These are phyloP conservation scores for Drosophila merina DNA, from an alignment of 2,888 invertebrate species.

Conservation along the genomic window DNA sequence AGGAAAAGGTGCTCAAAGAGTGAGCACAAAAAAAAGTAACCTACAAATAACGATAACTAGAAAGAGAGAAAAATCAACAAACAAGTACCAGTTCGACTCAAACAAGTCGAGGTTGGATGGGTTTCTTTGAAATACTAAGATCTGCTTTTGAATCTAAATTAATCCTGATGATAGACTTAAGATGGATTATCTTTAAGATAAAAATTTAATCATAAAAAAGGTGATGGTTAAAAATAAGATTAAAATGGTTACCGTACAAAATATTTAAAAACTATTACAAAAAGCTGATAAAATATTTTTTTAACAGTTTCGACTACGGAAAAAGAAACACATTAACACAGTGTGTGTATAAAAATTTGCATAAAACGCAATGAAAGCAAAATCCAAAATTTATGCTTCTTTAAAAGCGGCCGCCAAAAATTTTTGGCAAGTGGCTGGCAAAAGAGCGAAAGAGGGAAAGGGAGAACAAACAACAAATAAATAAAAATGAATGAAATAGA, in stretches of 20 bases:
- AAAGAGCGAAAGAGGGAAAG: not conserved
- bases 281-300: too few species aligned
- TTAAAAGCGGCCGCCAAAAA: not conserved
- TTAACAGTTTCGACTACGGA: too few species aligned
- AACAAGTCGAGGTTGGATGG: not conserved
- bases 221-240: too few species aligned
- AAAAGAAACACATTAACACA: too few species aligned
- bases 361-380: not conserved
- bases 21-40: not conserved
- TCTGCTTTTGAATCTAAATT: not conserved
- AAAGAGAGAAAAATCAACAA: not conserved
- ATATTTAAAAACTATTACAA: too few species aligned
- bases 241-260: too few species aligned
- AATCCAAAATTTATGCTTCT: not conserved
- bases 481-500: constrained; percentile 13
- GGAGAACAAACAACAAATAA: constrained; percentile 7
- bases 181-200: not conserved
- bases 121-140: not conserved
- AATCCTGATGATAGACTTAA: not conserved
- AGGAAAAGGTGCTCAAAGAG: not conserved
- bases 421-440: not conserved
- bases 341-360: too few species aligned
- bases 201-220: too few species aligned
- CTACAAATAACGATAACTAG: constrained; percentile 1
- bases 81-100: not conserved